phyloP scores from a whole-genome alignment of 2,888 invertebrate genomes.

The Dicycla oo region DNA sequence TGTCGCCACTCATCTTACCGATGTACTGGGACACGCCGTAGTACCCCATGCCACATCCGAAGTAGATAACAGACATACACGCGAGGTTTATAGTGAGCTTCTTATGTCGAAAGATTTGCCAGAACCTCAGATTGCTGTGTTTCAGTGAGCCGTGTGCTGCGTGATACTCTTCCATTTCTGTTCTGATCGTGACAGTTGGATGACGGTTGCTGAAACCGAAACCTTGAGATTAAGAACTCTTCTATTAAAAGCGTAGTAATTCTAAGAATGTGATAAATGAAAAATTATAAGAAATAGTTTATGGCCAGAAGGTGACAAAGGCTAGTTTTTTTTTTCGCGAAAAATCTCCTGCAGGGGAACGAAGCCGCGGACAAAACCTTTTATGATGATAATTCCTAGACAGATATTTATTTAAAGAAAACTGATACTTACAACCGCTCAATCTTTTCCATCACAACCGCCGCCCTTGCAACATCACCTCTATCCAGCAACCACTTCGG shows the following conservation, averaged over 20 bases:
- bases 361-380: background rate
- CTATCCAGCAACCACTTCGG: slow-evolving; percentile 84
- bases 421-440: slow-evolving; percentile 76
- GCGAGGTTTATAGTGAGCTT: slow-evolving; percentile 91
- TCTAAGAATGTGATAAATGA: background rate
- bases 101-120: slow-evolving; percentile 79
- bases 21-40: slow-evolving; percentile 96
- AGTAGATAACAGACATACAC: slow-evolving; percentile 93
- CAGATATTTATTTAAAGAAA: background rate
- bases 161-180: slow-evolving; percentile 74
- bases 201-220: slow-evolving; percentile 73
- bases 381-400: background rate
- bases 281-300: background rate
- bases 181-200: slow-evolving; percentile 70
- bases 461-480: slow-evolving; percentile 71
- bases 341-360: background rate
- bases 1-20: slow-evolving; percentile 93
- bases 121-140: slow-evolving; percentile 72
- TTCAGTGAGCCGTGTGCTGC: slow-evolving; percentile 45
- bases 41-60: slow-evolving; percentile 95
- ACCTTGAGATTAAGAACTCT: background rate
- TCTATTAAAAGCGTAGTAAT: background rate
- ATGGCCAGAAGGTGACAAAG: background rate
- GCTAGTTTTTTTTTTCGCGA: background rate
- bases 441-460: slow-evolving; percentile 76